Conservation (phyloP, 1,140 invertebrate genomes). For the Drosophila trapezifrons region DNA sequence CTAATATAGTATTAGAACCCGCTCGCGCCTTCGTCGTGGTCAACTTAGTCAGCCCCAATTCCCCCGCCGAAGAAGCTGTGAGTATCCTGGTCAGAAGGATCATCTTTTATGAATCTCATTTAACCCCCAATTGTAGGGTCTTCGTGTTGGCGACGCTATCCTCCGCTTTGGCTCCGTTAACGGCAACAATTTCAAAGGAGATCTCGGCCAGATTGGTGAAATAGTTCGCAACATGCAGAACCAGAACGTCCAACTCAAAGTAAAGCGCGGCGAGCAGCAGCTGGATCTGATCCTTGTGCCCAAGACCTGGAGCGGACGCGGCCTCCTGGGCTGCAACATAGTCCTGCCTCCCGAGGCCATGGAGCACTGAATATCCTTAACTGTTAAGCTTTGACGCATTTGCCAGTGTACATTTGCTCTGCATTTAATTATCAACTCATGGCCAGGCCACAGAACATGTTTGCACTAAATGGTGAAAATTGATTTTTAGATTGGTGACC, state of each 20-base stretch:
- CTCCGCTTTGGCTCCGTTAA: conserved; percentile 94
- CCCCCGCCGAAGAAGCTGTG: conserved; percentile 92
- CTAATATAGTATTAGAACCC: conserved; percentile 4
- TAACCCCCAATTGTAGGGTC: conserved; percentile 87
- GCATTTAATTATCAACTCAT: conserved; percentile 16
- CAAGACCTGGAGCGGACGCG: conserved; percentile 89
- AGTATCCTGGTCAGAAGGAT: conserved; percentile 63
- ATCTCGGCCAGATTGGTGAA: conserved; percentile 88
- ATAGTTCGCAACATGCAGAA: conserved; percentile 91
- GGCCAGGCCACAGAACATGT: conserved; percentile 17
- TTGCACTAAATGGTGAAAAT: conserved; percentile 36
- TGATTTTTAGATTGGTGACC: conserved; percentile 30
- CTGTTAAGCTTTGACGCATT: conserved; percentile 20
- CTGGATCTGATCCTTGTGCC: conserved; percentile 87
- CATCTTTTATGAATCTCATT: neutral
- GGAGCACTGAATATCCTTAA: conserved; percentile 65
- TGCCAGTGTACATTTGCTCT: conserved; percentile 22
- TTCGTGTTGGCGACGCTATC: conserved; percentile 90
- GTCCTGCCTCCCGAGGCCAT: conserved; percentile 85
- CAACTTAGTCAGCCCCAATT: conserved; percentile 89
- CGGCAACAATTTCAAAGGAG: conserved; percentile 88
- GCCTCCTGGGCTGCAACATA: conserved; percentile 91
- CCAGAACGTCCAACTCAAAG: conserved; percentile 86
- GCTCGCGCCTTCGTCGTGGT: conserved; percentile 88
- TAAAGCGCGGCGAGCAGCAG: conserved; percentile 86